Evolutionary conservation across 1,140 invertebrate species (phyloP), one percentile per base, ranked within the genome.

Genomic region (Neodiprion pinetum): DNA sequence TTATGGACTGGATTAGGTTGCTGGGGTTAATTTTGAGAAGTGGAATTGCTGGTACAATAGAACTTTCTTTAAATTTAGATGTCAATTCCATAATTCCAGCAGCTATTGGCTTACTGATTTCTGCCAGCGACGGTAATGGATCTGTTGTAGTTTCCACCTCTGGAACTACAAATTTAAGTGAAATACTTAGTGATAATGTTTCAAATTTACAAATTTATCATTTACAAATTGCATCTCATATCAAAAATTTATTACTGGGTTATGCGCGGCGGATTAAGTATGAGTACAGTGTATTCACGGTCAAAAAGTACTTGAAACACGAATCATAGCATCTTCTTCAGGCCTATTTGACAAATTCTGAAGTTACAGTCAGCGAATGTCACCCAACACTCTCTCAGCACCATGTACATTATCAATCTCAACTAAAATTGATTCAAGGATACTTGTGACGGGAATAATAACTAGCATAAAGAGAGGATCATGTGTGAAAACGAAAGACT

Each of bases 21-120:
- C 79, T 83, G 10, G 84, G 80, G 74, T 83, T 87, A 7, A 89
- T 84, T 83, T 86, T 88, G 49, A 83, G 79, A 75, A 88, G 87
- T 23, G 86, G 84, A 73, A 89, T 85, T 23, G 85, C 82, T 72
- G 88, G 82, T 7, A 88, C 81, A 75, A 87, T 85, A 21, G 81
- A 75, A 77, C 81, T 88, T 78, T 87, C 86, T 74, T 85, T 87
- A 14, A 89, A 76, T 75, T 86, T 89, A 7, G 84, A 83, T 47
- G 85, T 88, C 21, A 89, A 75, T 75, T 85, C 86, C 61, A 85
- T 28, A 78, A 89, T 80, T 69, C 86, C 81, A 28, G 80, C 81
- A 17, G 84, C 83, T 21, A 88, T 82, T 7, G 84, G 83, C 77
- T 86, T 88, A 75, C 86, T 88, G 69, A 85, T 83, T 80, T 88